Evolutionary conservation across 2,888 invertebrate species (phyloP).

Genomic region (Dexiosoma caninum): DNA sequence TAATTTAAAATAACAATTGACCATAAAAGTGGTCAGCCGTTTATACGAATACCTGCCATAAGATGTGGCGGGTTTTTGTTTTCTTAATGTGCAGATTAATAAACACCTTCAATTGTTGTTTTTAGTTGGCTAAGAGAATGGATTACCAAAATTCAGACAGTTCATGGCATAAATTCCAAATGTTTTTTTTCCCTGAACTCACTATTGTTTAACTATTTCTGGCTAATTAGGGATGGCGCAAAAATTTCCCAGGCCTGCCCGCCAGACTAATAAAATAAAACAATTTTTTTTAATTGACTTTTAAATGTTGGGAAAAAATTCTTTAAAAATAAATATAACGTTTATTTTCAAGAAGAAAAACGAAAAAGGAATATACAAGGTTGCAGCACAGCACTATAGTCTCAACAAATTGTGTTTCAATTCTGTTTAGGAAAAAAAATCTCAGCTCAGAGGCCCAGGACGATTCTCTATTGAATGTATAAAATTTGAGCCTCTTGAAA

Average conservation of each 20-base stretch:
- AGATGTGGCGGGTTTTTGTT: not conserved
- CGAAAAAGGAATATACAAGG: not conserved
- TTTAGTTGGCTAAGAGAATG: not conserved
- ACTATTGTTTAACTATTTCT: too few species aligned
- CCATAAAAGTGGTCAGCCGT: constrained; percentile 32
- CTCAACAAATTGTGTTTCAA: constrained; percentile 41
- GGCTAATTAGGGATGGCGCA: too few species aligned
- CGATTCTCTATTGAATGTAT: not conserved
- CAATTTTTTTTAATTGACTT: constrained; percentile 35
- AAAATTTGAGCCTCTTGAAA: constrained; percentile 57
- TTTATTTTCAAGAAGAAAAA: not conserved
- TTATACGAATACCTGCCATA: constrained; percentile 16
- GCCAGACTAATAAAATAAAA: too few species aligned
- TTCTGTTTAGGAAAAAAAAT: constrained; percentile 33
- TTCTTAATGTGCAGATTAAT: not conserved
- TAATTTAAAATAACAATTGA: constrained; percentile 7
- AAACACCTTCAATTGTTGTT: constrained; percentile 17
- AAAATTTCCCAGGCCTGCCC: constrained; percentile 19
- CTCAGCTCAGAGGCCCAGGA: constrained; percentile 4
- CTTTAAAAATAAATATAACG: not conserved
- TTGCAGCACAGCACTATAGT: constrained; percentile 37
- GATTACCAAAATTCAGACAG: constrained; percentile 14
- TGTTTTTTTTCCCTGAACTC: too few species aligned
- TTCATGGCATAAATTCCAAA: constrained; percentile 19
- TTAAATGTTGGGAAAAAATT: constrained; percentile 22